Evolutionary conservation across 2,113 vertebrate species (phyloP), one percentile per base, ranked within the genome.

Genomic region (Rostratula benghalensis): DNA sequence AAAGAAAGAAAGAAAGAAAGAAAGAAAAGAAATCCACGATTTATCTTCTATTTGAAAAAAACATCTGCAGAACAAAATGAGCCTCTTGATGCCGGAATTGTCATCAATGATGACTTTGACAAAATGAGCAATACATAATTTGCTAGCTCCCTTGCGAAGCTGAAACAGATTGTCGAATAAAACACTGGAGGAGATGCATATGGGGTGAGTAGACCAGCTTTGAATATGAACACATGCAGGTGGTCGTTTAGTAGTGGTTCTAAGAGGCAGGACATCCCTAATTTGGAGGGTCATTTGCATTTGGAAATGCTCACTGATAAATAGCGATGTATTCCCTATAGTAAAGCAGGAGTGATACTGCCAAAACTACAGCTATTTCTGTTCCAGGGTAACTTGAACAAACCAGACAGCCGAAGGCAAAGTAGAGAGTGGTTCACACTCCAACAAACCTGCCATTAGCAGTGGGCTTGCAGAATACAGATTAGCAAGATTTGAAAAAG

Each of bases 91-190:
- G 97, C 98, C 96, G 95, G 98, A 98, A 98, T 98, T 98, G 98
- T 98, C 98, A 98, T 98, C 98, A 98, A 35, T 98, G 98, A 98
- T 98, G 98, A 98, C 98, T 98, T 97, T 98, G 98, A 98, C 96
- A 98, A 98, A 98, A 98, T 97, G 97, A 98, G 98, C 98, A 98
- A 98, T 98, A 97, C 97, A 98, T 98, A 98, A 98, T 98, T 98
- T 98, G 95, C 96, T 97, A 95, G 96, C 97, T 98, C 98, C 98
- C 98, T 98, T 87, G 93, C 39, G 76, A 98, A 98, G 95, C 97
- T 96, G 95, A 97, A 98, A 97, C 98, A 98, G 98, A 98, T 98
- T 98, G 98, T 98, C 24, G 21, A 97, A 98, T 98, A 98, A 98
- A 98, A 98, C 94, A 97, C 97, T 97, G 96, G 98, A 98, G 98